Evolutionary conservation across 2,797 vertebrate species (phyloP), one percentile per base, ranked within the genome.

Genomic region (Galagoides demidoff): DNA sequence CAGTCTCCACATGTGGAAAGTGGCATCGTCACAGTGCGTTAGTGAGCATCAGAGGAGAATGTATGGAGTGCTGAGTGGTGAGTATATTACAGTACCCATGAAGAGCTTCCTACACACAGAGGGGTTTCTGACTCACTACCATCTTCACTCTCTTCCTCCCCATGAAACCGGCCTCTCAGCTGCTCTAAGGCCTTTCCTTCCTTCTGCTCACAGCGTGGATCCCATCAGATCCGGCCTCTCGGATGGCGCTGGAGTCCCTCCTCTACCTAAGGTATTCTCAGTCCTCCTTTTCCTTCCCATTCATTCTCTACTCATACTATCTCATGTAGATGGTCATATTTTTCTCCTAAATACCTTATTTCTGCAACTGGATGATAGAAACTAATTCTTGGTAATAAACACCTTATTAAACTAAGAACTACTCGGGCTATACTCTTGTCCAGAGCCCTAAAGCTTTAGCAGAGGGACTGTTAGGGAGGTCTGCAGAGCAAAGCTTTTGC

Each of bases 31-130:
- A 13, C 2, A 31, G 49, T 5, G 45, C 59, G 68, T 66, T 64
- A 59, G 31, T 85, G 73, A 94, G 70, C 68, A 31, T 52, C 63
- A 12, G 61, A 83, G 22, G 37, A 45, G 20, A 61, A 27, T 9
- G 19, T 0, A 0, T 11, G 25, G 17, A 73, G 25, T 0, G 0
- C 9, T 29, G 17, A 78, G 25, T 10, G 39, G 0, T 19, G 2
- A 12, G 27, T 12, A 11, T 19, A 25, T 12, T 29, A 13, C 0
- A 27, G 45, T 0, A 43, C 43, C n/a, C 19, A 14, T 1, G 7
- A 29, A 19, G 34, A 7, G n/a, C 7, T 76, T 55, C 25, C 23
- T 43, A 22, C 64, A 45, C 3, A 34, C 23, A 37, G 22, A 77
- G 7, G 23, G 10, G 0, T 37, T 49, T 31, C 23, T 14, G 3